Evolutionary conservation across 2,797 vertebrate species (phyloP).

Genomic region (Capromys pilorides): DNA sequence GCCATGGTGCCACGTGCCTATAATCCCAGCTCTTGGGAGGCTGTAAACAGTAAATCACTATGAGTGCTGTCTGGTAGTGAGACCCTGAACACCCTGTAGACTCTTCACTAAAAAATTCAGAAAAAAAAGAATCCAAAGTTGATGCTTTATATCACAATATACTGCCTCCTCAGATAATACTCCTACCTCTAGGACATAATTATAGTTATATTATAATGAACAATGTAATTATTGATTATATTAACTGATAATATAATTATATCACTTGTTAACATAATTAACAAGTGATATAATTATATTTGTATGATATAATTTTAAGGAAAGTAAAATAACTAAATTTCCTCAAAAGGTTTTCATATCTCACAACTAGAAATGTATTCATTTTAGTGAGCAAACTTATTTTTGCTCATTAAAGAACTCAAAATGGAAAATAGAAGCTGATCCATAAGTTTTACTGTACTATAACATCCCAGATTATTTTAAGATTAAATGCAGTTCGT

Average conservation of each 20-base stretch:
- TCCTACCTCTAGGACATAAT: not conserved
- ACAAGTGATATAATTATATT: not conserved
- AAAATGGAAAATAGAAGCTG: not conserved
- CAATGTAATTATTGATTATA: too few species aligned
- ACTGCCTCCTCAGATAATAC: not conserved
- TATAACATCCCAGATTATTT: not conserved
- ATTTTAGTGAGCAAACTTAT: not conserved
- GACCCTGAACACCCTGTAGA: too few species aligned
- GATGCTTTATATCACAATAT: not conserved
- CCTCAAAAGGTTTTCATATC: not conserved
- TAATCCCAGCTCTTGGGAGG: too few species aligned
- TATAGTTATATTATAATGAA: too few species aligned
- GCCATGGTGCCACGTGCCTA: too few species aligned
- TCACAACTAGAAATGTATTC: constrained; percentile 24
- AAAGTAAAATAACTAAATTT: not conserved
- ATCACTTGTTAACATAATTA: too few species aligned
- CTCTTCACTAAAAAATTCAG: too few species aligned
- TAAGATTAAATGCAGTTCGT: not conserved
- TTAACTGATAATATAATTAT: too few species aligned
- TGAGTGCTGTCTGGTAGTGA: too few species aligned
- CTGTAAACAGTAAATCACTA: too few species aligned
- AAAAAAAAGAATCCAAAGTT: not conserved
- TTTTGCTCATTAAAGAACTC: constrained; percentile 40
- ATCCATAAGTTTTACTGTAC: constrained; percentile 22
- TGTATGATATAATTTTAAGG: not conserved